Evolutionary conservation across 2,113 vertebrate species (phyloP), one percentile per base, ranked within the genome.

Genomic region (Brachionichthys hirsutus): DNA sequence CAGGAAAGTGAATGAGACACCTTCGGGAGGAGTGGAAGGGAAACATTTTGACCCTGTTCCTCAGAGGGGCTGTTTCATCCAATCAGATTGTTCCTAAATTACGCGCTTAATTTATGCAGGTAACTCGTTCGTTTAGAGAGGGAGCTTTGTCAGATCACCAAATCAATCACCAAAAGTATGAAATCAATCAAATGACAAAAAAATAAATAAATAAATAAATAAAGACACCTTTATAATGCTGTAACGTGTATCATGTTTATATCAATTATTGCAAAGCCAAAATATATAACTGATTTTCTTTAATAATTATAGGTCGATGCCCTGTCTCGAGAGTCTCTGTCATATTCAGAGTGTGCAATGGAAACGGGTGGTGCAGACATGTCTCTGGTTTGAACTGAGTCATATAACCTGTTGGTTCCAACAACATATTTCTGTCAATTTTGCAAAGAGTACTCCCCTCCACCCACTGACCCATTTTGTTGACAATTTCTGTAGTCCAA

Each of bases 1-100:
- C 77, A 73, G 43, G 86, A 89, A 89, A 92, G 78, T 90, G 86
- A 90, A 80, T 89, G 88, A 80, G 86, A 84, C 83, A 87, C 78
- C 75, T 83, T 73, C 35, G 44, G 61, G 70, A 68, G 77, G 80
- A 55, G 63, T 67, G 41, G 6, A 16, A 20, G 40, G 16, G 17
- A 24, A 36, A 50, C 61, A 52, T 84, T 73, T 80, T 74, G 73
- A 20, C 48, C 44, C 34, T 41, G 51, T 44, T 62, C 51, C 71
- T 15, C 24, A 61, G 61, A 67, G 66, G 72, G 58, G 12, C 38
- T 61, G 57, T 50, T 17, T 67, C 50, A 40, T 59, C 70, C 70
- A 79, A 80, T 77, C 70, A 65, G 17, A 36, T 30, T 43, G 20
- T 8, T 19, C 42, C 53, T 4, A 30, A 17, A 63, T 56, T 17